Evolutionary conservation across 1,140 invertebrate species (phyloP).

Genomic region (Drosophila nigrodunni): DNA sequence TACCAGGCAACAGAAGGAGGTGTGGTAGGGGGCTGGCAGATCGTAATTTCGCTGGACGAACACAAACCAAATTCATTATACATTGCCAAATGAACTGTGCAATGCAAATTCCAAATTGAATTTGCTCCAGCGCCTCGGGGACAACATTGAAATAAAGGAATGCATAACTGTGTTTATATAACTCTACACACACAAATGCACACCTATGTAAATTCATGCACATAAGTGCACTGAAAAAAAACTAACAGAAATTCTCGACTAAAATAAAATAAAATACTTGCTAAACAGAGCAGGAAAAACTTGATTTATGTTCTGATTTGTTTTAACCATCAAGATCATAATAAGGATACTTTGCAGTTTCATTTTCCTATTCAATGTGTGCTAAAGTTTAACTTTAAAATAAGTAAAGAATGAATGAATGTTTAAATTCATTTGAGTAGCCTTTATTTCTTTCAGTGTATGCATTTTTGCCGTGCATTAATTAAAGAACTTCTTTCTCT

Average conservation of each 20-base stretch:
- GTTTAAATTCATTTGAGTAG: no score
- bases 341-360: no score
- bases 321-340: no score
- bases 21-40: background rate
- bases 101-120: constrained; percentile 20
- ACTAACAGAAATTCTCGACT: background rate
- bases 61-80: constrained; percentile 20
- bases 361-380: no score
- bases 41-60: background rate
- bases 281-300: no score
- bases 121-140: constrained; percentile 25
- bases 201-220: background rate
- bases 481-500: no score
- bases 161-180: constrained; percentile 14
- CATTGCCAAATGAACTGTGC: constrained; percentile 24
- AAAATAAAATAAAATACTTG: no score
- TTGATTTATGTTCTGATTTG: no score
- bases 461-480: no score
- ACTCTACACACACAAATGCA: background rate
- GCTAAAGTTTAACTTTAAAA: no score
- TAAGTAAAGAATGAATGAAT: no score
- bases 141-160: constrained; percentile 15
- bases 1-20: background rate
- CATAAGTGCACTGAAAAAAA: background rate
- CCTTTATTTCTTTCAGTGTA: no score